Conservation (phyloP, 2,797 vertebrate species). For the Argya squamiceps region DNA sequence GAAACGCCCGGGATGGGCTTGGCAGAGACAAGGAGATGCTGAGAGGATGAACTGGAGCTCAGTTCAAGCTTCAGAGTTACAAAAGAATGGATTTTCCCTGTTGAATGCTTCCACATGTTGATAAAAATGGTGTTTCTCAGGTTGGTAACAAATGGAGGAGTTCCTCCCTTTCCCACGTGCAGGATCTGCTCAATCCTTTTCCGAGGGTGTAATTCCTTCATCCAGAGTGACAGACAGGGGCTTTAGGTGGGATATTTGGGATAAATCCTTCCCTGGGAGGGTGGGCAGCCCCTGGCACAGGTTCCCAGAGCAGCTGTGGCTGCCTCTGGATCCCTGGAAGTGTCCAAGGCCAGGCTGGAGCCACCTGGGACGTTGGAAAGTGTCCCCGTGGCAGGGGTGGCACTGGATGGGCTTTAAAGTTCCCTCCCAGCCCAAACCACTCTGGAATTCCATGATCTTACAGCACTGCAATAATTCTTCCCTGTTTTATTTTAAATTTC, state of each 20-base stretch:
- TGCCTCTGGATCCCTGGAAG: neutral
- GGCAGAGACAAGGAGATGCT: neutral
- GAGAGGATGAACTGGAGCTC: neutral
- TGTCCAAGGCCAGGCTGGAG: neutral
- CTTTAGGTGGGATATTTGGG: neutral
- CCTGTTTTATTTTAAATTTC: neutral
- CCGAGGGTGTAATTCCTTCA: neutral
- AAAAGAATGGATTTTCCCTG: neutral
- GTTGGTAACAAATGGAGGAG: neutral
- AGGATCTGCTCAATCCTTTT: neutral
- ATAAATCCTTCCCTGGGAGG: neutral
- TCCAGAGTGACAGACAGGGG: neutral
- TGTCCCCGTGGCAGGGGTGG: neutral
- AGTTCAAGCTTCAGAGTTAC: neutral
- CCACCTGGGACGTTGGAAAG: rapidly evolving
- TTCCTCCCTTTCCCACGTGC: neutral
- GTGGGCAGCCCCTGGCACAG: neutral
- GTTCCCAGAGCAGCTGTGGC: neutral
- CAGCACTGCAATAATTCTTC: rapidly evolving
- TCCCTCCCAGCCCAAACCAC: neutral
- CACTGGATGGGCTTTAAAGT: neutral
- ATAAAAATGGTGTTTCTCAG: neutral
- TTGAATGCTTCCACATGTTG: neutral
- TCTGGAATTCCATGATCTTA: rapidly evolving
- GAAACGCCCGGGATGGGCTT: neutral